These are phyloP conservation scores for Ctenopoma kingsleyae DNA, from an alignment of 2,797 vertebrate species.

Conservation along the genomic window DNA sequence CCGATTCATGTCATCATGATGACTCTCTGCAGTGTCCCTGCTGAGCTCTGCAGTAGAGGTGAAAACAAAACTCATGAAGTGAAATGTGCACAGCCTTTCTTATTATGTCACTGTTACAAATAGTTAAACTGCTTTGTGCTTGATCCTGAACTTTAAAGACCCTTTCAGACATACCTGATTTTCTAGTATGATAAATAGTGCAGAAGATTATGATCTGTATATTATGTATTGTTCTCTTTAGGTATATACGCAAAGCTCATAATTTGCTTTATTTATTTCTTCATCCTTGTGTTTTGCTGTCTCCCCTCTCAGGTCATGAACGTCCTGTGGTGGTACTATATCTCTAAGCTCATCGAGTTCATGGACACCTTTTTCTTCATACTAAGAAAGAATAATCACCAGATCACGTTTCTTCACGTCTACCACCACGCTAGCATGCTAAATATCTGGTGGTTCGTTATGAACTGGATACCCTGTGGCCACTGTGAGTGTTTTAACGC, in stretches of 20 bases:
- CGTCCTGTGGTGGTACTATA: conserved; percentile 99
- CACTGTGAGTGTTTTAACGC: conserved; percentile 90
- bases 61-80: conserved; percentile 42
- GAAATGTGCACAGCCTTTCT: conserved; percentile 49
- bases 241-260: too few species aligned
- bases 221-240: too few species aligned
- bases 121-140: conserved; percentile 31
- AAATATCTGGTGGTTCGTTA: conserved; percentile 99
- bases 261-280: neutral
- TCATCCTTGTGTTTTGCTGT: conserved; percentile 3
- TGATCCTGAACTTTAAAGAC: conserved; percentile 17
- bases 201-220: too few species aligned
- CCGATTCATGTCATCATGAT: conserved; percentile 50
- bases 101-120: conserved; percentile 15
- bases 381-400: conserved; percentile 96
- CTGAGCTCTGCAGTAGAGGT: conserved; percentile 36
- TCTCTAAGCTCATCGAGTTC: conserved; percentile 98
- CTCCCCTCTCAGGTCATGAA: conserved; percentile 85
- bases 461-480: conserved; percentile 99
- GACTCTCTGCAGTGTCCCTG: conserved; percentile 30
- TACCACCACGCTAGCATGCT: conserved; percentile 96
- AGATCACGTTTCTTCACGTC: conserved; percentile 96
- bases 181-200: conserved; percentile 19
- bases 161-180: neutral
- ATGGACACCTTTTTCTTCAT: conserved; percentile 99